A percentile compares a stretch with the other conserved stretches of the same genome.
Conservation (phyloP, 2,113 vertebrate genomes). For the Desmodus rotundus region DNA sequence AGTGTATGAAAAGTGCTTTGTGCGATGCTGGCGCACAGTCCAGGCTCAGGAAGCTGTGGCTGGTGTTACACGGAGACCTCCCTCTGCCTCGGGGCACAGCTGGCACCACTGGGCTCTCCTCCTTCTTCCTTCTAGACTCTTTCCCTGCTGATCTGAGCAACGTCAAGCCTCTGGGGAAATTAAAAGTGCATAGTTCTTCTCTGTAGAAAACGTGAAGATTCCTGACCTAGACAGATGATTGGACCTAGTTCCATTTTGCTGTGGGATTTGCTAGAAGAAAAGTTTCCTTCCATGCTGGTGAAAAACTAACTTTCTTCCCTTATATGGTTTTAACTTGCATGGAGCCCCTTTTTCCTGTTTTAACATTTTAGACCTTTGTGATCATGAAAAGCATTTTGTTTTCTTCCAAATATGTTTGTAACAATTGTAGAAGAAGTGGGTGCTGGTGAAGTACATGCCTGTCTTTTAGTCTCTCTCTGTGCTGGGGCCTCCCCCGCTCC, state of each 20-base stretch:
- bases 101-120: background rate
- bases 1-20: background rate
- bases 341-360: background rate
- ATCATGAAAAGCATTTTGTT: conserved; percentile 45
- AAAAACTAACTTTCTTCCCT: conserved; percentile 60
- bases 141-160: background rate
- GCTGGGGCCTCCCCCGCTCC: background rate
- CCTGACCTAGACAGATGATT: conserved; percentile 14
- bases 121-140: background rate
- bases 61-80: rapidly evolving
- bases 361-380: conserved; percentile 43
- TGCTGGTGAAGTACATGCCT: background rate
- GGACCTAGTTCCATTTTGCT: background rate
- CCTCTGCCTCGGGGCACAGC: background rate
- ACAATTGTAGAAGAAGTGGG: background rate
- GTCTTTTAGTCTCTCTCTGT: background rate
- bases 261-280: background rate
- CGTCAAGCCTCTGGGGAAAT: background rate
- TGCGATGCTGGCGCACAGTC: rapidly evolving
- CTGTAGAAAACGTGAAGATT: background rate
- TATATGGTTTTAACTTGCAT: conserved; percentile 54
- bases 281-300: conserved; percentile 11
- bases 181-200: background rate
- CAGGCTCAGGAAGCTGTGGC: background rate
- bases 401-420: conserved; percentile 41